phyloP scores from a whole-genome alignment of 2,888 invertebrate genomes.

The Cheilosia urbana region DNA sequence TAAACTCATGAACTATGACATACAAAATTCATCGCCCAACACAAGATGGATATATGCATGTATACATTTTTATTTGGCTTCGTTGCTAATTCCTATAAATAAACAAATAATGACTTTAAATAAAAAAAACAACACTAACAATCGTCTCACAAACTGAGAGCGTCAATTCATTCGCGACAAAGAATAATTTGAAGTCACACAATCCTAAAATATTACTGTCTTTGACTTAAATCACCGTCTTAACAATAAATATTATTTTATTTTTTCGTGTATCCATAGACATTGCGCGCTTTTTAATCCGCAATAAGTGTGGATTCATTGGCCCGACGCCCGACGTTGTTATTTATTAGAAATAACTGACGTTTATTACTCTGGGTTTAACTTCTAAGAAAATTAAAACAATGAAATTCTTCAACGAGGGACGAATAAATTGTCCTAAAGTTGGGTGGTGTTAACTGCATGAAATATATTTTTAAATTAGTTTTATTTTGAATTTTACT shows the following conservation, averaged over 20 bases:
- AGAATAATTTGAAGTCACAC: constrained; percentile 8
- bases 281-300: constrained; percentile 33
- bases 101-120: constrained; percentile 9
- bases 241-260: constrained; percentile 33
- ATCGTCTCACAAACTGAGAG: not conserved
- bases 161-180: constrained; percentile 17
- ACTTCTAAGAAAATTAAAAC: constrained; percentile 44
- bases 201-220: constrained; percentile 15
- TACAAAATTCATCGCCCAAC: constrained; percentile 17
- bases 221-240: constrained; percentile 37
- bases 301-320: constrained; percentile 52
- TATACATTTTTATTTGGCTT: constrained; percentile 20
- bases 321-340: constrained; percentile 47
- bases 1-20: constrained; percentile 29
- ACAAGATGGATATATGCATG: not conserved
- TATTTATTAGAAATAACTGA: constrained; percentile 40
- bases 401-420: not conserved
- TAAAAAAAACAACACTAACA: constrained; percentile 6
- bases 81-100: constrained; percentile 18
- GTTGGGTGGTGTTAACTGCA: not conserved
- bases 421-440: not conserved
- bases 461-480: not conserved
- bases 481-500: constrained; percentile 82
- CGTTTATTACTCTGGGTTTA: constrained; percentile 25
- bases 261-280: constrained; percentile 20